Conservation (phyloP, 2,888 invertebrate species). For the Meteorus colon region DNA sequence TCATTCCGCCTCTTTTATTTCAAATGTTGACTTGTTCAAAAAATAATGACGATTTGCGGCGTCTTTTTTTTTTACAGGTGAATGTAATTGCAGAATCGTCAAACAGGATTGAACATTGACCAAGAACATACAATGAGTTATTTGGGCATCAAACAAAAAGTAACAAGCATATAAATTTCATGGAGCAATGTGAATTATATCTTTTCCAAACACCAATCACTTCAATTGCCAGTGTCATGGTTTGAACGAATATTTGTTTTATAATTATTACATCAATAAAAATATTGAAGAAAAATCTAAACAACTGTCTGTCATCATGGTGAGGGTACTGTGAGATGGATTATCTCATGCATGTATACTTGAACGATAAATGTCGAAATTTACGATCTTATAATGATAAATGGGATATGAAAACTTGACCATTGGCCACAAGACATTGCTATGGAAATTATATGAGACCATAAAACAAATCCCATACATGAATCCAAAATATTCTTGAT, state of each 20-base stretch:
- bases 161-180: conserved; percentile 1
- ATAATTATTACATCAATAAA: background rate
- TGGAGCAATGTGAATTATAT: background rate
- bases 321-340: background rate
- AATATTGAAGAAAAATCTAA: background rate
- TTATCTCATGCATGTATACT: background rate
- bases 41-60: background rate
- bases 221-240: background rate
- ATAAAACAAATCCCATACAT: background rate
- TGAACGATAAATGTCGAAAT: conserved; percentile 3
- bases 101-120: background rate
- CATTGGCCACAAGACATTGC: background rate
- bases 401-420: background rate
- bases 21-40: background rate
- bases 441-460: background rate
- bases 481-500: background rate
- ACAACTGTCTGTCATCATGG: background rate
- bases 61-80: background rate
- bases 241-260: background rate
- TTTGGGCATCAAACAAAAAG: background rate
- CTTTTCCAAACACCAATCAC: background rate
- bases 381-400: background rate
- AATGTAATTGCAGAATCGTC: background rate
- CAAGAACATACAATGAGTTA: background rate
- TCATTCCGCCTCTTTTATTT: background rate